Conservation (phyloP, 2,797 vertebrate genomes). For the Rhinichthys osculus region DNA sequence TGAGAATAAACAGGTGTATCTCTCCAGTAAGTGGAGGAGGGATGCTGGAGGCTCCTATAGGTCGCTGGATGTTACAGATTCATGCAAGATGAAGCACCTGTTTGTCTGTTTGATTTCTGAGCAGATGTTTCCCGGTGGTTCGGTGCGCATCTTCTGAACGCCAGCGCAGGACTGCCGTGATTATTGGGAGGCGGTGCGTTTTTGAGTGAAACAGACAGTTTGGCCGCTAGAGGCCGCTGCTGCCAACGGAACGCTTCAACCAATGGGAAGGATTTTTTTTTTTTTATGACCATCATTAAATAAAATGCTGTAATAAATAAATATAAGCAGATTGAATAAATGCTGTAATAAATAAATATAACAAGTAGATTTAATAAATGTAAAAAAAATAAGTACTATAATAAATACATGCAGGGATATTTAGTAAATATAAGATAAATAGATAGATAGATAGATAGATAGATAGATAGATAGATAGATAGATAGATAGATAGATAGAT, state of each 20-base stretch:
- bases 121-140: conserved; percentile 34
- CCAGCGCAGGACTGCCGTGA: conserved; percentile 58
- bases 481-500: too few species aligned
- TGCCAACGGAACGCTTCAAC: too few species aligned
- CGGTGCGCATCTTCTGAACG: conserved; percentile 60
- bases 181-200: conserved; percentile 50
- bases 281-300: neutral
- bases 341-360: neutral
- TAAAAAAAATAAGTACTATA: neutral
- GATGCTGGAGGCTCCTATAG: conserved; percentile 24
- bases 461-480: too few species aligned
- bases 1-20: conserved; percentile 50
- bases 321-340: neutral
- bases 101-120: conserved; percentile 36
- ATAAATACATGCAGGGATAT: neutral
- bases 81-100: conserved; percentile 46
- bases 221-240: conserved; percentile 55
- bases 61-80: conserved; percentile 8
- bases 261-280: neutral
- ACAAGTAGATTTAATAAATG: neutral
- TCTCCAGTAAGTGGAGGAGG: conserved; percentile 1
- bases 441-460: too few species aligned
- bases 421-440: neutral
- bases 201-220: conserved; percentile 31
- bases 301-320: neutral